Percentiles rank a stretch among this genome's conserved stretches.
Evolutionary conservation across 1,140 invertebrate genomes (phyloP).

Genomic region (Pararge aegeria): DNA sequence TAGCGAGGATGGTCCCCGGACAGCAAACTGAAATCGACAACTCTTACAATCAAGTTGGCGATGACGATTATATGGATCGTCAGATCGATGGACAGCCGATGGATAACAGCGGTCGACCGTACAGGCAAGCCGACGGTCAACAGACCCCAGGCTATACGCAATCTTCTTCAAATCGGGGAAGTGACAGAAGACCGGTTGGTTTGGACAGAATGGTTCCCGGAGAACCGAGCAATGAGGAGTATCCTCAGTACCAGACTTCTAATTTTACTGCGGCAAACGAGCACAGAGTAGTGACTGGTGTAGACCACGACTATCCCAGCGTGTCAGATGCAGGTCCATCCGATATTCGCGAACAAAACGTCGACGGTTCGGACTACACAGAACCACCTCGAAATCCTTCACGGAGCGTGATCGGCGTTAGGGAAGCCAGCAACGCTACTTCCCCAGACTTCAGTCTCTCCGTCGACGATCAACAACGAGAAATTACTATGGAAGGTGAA

Average conservation of each 20-base stretch:
- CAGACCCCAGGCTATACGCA: conserved; percentile 64
- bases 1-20: conserved; percentile 82
- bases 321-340: conserved; percentile 42
- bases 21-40: conserved; percentile 64
- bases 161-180: conserved; percentile 37
- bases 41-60: conserved; percentile 53
- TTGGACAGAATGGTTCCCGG: conserved; percentile 76
- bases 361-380: conserved; percentile 74
- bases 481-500: conserved; percentile 81
- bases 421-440: conserved; percentile 45
- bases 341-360: conserved; percentile 69
- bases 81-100: conserved; percentile 72
- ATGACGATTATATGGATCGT: conserved; percentile 70
- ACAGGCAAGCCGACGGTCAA: conserved; percentile 70
- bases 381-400: conserved; percentile 58
- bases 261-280: conserved; percentile 53
- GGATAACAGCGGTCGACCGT: conserved; percentile 55
- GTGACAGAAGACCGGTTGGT: conserved; percentile 63
- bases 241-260: conserved; percentile 51
- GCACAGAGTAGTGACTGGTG: conserved; percentile 75
- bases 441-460: conserved; percentile 49
- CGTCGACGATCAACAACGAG: conserved; percentile 72
- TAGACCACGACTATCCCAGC: conserved; percentile 65
- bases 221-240: conserved; percentile 68
- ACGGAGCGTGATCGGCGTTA: conserved; percentile 58